phyloP scores from a whole-genome alignment of 2,113 vertebrate species.

The Probosciger aterrimus region DNA sequence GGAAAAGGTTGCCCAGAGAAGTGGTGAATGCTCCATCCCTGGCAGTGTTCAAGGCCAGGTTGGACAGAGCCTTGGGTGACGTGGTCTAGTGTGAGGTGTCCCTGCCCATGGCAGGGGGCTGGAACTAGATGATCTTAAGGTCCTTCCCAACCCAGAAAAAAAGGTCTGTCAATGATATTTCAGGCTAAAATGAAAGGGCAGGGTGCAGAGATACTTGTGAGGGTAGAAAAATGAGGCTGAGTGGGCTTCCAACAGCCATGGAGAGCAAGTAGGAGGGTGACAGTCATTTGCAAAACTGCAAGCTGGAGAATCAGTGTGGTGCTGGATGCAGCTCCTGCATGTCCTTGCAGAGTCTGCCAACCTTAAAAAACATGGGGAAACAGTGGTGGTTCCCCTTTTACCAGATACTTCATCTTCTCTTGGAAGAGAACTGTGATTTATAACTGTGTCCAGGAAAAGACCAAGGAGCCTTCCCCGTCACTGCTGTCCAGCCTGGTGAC shows the following conservation, averaged over 20 bases:
- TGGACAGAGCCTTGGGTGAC: neutral
- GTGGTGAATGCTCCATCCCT: neutral
- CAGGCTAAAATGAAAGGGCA: neutral
- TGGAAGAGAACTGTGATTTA: neutral
- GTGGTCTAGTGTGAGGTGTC: neutral
- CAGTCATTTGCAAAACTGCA: neutral
- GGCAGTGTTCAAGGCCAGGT: neutral
- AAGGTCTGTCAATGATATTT: neutral
- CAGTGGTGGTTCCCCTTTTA: neutral
- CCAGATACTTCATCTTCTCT: neutral
- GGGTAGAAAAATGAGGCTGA: neutral
- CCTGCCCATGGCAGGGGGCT: neutral
- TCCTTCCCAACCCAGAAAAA: neutral
- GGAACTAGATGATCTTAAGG: neutral
- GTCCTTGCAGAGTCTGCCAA: neutral
- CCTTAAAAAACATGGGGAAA: neutral
- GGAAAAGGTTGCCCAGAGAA: neutral
- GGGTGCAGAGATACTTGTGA: neutral
- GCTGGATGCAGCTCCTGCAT: neutral
- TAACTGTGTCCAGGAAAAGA: neutral
- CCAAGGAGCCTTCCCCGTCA: neutral
- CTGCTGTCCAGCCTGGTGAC: neutral
- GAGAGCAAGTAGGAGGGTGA: neutral
- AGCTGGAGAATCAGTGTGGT: neutral
- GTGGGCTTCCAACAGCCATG: neutral